Evolutionary conservation across 2,888 invertebrate genomes (phyloP).

Genomic region (Tanypteryx hageni): DNA sequence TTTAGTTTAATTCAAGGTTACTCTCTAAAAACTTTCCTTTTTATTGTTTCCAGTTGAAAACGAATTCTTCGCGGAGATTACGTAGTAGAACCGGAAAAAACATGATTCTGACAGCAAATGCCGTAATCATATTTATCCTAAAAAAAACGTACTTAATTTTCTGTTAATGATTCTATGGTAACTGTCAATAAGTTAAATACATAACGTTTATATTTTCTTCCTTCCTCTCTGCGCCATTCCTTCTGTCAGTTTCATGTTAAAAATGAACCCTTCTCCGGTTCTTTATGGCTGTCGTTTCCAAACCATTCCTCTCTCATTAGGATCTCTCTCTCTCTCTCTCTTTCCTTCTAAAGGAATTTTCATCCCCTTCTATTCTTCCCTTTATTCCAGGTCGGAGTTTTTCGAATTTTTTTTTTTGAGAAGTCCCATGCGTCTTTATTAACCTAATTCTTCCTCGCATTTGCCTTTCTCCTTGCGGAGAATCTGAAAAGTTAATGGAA

Average conservation of each 20-base stretch:
- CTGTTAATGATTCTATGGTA: not conserved
- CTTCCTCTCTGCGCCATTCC: not conserved
- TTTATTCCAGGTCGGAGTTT: not conserved
- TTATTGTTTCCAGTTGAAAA: not conserved
- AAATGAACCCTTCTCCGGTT: not conserved
- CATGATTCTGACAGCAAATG: too few species aligned
- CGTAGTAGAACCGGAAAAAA: not conserved
- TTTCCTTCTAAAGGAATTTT: not conserved
- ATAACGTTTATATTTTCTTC: not conserved
- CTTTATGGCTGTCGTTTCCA: not conserved
- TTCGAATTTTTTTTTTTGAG: not conserved
- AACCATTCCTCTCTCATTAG: constrained; percentile 20
- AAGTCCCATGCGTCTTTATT: constrained; percentile 28
- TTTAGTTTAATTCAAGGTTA: not conserved
- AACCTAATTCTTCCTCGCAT: constrained; percentile 19
- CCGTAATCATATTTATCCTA: not conserved
- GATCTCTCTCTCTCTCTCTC: too few species aligned
- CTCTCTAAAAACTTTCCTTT: not conserved
- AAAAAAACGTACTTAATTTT: not conserved
- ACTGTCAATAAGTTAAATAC: not conserved
- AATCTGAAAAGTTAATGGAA: constrained; percentile 25
- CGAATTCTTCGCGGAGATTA: not conserved
- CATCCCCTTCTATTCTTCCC: too few species aligned
- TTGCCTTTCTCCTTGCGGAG: not conserved
- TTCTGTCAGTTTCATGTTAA: not conserved